phyloP scores from a whole-genome alignment of 2,113 vertebrate species.

The Gavia stellata region DNA sequence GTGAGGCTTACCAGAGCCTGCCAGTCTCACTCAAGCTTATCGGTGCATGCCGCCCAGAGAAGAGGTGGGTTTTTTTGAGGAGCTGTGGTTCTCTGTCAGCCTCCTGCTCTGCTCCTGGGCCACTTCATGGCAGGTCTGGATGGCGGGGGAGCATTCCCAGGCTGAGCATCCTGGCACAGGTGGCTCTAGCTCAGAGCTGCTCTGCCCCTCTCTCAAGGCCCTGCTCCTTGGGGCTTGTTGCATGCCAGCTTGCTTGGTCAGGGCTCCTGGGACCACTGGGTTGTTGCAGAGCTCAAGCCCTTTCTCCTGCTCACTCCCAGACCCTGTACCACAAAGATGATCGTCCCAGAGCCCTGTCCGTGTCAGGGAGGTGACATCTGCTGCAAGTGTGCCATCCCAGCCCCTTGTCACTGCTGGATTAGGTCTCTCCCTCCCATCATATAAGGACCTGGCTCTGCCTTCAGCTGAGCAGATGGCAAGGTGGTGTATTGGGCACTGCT shows the following conservation, averaged over 20 bases:
- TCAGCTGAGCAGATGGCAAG: neutral
- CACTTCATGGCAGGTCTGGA: neutral
- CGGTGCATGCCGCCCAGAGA: rapidly evolving
- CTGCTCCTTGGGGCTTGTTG: neutral
- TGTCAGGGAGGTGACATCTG: neutral
- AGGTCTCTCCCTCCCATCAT: neutral
- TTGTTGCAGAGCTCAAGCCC: neutral
- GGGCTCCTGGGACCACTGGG: neutral
- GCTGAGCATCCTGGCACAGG: neutral
- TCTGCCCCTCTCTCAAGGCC: neutral
- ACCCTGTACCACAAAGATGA: neutral
- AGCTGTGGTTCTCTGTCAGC: neutral
- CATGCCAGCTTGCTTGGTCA: neutral
- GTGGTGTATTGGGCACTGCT: neutral
- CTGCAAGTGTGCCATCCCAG: neutral
- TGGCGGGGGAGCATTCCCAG: neutral
- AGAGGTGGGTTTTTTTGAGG: neutral
- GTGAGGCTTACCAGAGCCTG: neutral
- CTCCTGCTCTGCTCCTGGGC: neutral
- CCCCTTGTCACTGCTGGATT: neutral
- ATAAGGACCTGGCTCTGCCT: neutral
- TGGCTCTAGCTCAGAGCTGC: neutral
- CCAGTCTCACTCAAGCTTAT: rapidly evolving
- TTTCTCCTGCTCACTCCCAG: neutral
- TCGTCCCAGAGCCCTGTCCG: neutral